Percentiles rank a stretch among this genome's conserved stretches.
These are phyloP conservation scores for Caradrina clavipalpis DNA, from an alignment of 2,888 invertebrate genomes.

Conservation along the genomic window DNA sequence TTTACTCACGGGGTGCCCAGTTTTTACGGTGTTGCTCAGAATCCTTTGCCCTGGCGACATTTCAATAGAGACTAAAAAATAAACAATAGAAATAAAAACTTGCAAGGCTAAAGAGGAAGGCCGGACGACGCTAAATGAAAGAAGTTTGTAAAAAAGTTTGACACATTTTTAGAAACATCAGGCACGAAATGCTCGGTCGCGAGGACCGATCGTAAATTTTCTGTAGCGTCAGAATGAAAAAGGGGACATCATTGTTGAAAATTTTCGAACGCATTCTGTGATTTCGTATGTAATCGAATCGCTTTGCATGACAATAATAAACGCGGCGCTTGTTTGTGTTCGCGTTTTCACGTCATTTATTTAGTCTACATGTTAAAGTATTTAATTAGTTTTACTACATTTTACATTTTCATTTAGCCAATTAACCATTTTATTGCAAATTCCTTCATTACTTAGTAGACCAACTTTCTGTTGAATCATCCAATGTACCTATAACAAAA, in stretches of 20 bases:
- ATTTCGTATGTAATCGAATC: conserved; percentile 79
- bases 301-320: conserved; percentile 77
- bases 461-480: conserved; percentile 16
- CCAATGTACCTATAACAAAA: conserved; percentile 11
- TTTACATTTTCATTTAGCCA: conserved; percentile 26
- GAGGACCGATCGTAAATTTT: conserved; percentile 88
- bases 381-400: conserved; percentile 46
- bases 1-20: conserved; percentile 79
- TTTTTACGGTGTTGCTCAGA: conserved; percentile 81
- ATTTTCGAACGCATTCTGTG: conserved; percentile 84
- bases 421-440: conserved; percentile 33
- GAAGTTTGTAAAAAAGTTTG: conserved; percentile 90
- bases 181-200: conserved; percentile 87
- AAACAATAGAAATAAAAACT: conserved; percentile 87
- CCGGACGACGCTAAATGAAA: conserved; percentile 89
- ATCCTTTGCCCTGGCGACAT: conserved; percentile 83
- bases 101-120: conserved; percentile 87
- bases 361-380: conserved; percentile 49
- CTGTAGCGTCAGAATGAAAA: conserved; percentile 90
- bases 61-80: conserved; percentile 89
- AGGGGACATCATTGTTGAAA: conserved; percentile 89
- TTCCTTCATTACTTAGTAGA: conserved; percentile 17
- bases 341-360: conserved; percentile 56
- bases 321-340: conserved; percentile 59
- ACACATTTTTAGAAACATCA: conserved; percentile 91